Conservation (phyloP, 2,888 invertebrate genomes). For the Poecilus cupreus region DNA sequence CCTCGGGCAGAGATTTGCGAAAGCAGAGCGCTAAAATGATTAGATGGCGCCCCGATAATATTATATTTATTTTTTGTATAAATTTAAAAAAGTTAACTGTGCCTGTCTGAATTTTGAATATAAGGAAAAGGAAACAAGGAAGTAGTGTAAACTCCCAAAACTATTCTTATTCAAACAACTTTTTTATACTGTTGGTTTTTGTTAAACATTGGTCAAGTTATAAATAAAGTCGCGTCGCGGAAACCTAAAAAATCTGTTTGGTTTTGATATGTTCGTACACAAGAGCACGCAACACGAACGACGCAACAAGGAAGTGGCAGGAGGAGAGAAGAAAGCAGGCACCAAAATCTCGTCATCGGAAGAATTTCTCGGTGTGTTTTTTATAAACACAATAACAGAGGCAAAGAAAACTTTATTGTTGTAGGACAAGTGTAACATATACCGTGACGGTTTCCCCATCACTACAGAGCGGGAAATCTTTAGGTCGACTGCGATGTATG, state of each 20-base stretch:
- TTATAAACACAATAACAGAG: conserved; percentile 55
- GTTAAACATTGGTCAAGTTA: conserved; percentile 7
- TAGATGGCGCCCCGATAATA: too few relatives aligned
- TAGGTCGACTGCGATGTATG: conserved; percentile 11
- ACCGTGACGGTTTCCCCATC: conserved; percentile 35
- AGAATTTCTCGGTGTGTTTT: conserved; percentile 45
- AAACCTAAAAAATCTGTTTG: conserved; percentile 46
- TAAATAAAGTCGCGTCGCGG: conserved; percentile 27
- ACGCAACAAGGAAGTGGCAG: not conserved
- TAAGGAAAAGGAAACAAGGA: not conserved
- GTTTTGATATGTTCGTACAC: conserved; percentile 11
- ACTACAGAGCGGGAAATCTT: conserved; percentile 51
- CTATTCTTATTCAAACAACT: conserved; percentile 39
- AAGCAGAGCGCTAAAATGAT: too few relatives aligned
- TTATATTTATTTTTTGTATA: too few relatives aligned
- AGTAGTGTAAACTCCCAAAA: not conserved
- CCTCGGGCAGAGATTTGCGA: too few relatives aligned
- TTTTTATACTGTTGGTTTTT: conserved; percentile 14
- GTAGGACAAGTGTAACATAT: conserved; percentile 48
- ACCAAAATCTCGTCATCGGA: conserved; percentile 41
- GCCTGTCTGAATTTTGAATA: not conserved
- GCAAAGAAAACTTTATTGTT: conserved; percentile 54
- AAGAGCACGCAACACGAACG: not conserved
- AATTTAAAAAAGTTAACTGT: too few relatives aligned
- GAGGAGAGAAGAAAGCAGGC: not conserved